Evolutionary conservation across 2,797 vertebrate species (phyloP).

Genomic region (Sebastes hubbsi): DNA sequence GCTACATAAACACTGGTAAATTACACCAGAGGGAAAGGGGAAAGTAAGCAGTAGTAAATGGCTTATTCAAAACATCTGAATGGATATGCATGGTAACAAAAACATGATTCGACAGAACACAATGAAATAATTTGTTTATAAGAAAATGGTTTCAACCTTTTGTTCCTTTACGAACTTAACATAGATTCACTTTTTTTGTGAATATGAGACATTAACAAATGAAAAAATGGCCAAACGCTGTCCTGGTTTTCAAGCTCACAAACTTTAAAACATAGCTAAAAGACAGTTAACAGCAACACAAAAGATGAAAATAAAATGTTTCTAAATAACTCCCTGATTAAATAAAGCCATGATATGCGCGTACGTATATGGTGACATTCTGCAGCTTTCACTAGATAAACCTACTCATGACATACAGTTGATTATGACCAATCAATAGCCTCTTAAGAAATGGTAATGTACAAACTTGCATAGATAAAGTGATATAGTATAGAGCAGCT

Average conservation of each 20-base stretch:
- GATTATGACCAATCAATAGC: constrained; percentile 26
- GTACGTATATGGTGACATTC: constrained; percentile 31
- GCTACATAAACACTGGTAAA: constrained; percentile 59
- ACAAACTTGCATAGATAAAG: constrained; percentile 86
- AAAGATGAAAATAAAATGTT: constrained; percentile 6
- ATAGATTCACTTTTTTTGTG: neutral
- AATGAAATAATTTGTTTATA: neutral
- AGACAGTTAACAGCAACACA: neutral
- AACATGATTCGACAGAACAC: neutral
- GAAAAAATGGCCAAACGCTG: neutral
- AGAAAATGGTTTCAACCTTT: neutral
- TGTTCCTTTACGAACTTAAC: neutral
- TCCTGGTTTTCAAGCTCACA: neutral
- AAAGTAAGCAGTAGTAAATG: constrained; percentile 15
- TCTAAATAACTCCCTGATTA: constrained; percentile 50
- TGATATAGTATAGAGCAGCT: constrained; percentile 73
- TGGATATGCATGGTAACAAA: constrained; percentile 11
- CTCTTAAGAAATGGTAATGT: constrained; percentile 52
- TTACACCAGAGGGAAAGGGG: constrained; percentile 17
- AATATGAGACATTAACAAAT: neutral
- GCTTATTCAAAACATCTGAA: constrained; percentile 31
- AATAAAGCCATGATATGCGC: constrained; percentile 48
- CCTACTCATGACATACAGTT: neutral
- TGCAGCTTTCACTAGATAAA: constrained; percentile 3
- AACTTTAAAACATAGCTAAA: neutral